phyloP scores from a whole-genome alignment of 2,113 vertebrate species.

The Rhea pennata region DNA sequence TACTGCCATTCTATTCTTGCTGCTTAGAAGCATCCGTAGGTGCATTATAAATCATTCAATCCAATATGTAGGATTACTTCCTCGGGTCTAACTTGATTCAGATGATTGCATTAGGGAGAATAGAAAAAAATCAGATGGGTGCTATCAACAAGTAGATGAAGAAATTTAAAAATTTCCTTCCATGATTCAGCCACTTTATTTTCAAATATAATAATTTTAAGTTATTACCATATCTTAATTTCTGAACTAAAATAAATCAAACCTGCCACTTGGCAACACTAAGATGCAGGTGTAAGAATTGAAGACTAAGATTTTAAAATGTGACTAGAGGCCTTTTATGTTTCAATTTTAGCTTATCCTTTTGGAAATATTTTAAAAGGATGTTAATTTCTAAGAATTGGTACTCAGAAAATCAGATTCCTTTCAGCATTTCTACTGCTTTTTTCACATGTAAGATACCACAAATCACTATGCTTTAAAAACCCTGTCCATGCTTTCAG shows the following conservation, averaged over 20 bases:
- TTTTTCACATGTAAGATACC: background rate
- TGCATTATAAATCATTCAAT: background rate
- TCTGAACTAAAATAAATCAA: background rate
- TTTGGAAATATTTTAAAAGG: background rate
- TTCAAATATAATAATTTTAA: background rate
- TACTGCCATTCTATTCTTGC: background rate
- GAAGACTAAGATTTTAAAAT: background rate
- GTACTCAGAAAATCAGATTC: background rate
- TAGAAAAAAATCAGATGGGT: background rate
- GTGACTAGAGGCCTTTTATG: background rate
- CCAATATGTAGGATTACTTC: background rate
- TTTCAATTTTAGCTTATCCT: background rate
- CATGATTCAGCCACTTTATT: background rate
- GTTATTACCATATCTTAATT: background rate
- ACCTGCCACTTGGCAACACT: background rate
- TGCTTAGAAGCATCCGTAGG: background rate
- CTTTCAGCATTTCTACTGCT: rapidly evolving
- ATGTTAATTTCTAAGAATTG: background rate
- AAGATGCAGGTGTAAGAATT: background rate
- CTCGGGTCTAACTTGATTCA: background rate
- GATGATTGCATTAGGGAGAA: background rate
- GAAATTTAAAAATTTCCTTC: background rate
- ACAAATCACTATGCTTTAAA: background rate
- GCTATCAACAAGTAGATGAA: background rate
- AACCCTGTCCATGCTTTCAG: background rate